Base-by-base conservation (phyloP, 1,140 invertebrate genomes). In the Arion vulgaris region DNA sequence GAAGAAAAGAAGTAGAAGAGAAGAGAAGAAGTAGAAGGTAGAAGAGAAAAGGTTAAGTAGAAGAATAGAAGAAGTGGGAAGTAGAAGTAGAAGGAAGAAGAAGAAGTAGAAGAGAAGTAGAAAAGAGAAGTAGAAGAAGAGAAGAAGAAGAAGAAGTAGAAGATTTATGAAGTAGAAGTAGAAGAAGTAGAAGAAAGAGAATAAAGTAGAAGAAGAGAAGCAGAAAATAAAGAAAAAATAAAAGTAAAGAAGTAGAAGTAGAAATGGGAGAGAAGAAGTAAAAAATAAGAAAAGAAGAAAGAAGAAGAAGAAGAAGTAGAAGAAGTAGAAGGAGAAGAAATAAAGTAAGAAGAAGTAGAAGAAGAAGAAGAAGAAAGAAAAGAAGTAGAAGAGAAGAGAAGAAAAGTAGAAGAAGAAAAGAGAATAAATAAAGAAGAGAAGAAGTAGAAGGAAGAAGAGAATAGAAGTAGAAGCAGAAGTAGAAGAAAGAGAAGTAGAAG, bases 101-200 rank as follows among this genome's bases (percentile, higher is more conserved):
- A 19, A 57, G 19, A 19, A 57, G 4, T 15, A 57, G 19, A 57
- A 57, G 53, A 57, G 2, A 23, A 19, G 23, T 4, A 19, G 28
- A 84, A 89, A n/a, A 88, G 89, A 73, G 87, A 89, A 51, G 86
- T 89, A 23, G 53, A n/a, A n/a, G 53, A 57, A 57, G 53, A 57
- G 23, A n/a, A 19, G 23, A n/a, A 19, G 4, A 4, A 57, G 26
- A n/a, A 57, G 15, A n/a, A 57, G 26, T 4, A 57, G 26, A n/a
- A 57, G 23, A n/a, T 15, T 15, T 4, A 19, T 23, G 5, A 57
- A 57, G 53, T 15, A 49, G 45, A 49, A 49, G 45, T 11, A 49
- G 45, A 49, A 49, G 19, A 19, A 49, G 19, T 9, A 49, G 19
- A 19, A 49, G 19, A 19, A 49, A 49, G 19, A 19, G 19, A 19